Conservation (phyloP, 1,140 invertebrate genomes). For the Drosophila subpulchrella region DNA sequence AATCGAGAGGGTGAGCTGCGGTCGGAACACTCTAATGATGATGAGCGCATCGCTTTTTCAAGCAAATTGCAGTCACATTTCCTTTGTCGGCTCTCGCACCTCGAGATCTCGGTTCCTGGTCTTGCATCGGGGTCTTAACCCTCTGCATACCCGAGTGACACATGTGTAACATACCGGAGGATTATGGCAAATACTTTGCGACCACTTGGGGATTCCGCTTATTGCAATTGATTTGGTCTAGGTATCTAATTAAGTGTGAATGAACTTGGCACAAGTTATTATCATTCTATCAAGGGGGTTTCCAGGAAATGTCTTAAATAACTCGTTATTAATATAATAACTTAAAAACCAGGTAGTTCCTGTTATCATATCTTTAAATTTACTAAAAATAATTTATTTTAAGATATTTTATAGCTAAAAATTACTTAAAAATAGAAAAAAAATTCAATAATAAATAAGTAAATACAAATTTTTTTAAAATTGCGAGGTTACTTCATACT, state of each 20-base stretch:
- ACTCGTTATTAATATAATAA: too few relatives aligned
- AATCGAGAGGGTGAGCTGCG: constrained; percentile 4
- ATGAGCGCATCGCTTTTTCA: constrained; percentile 79
- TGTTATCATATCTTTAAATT: too few relatives aligned
- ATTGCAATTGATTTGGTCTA: not conserved
- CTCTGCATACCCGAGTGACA: constrained; percentile 31
- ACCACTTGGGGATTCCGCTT: constrained; percentile 7
- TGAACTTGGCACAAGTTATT: not conserved
- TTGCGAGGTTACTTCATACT: too few relatives aligned
- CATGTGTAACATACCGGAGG: constrained; percentile 34
- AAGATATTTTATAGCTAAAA: too few relatives aligned
- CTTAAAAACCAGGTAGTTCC: too few relatives aligned
- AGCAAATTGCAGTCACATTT: constrained; percentile 79
- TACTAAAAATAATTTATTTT: too few relatives aligned
- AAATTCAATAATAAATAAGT: too few relatives aligned
- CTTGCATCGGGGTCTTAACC: constrained; percentile 29
- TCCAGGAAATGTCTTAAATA: not conserved
- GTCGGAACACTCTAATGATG: constrained; percentile 72
- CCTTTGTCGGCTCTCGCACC: constrained; percentile 79
- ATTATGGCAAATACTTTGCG: constrained; percentile 25
- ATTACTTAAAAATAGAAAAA: too few relatives aligned
- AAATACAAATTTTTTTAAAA: too few relatives aligned
- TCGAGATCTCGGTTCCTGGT: constrained; percentile 62
- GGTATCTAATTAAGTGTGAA: not conserved
- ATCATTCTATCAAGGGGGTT: not conserved